Percentiles rank a stretch among this genome's conserved stretches.
Evolutionary conservation across 2,113 vertebrate genomes (phyloP).

Genomic region (Monopterus albus): DNA sequence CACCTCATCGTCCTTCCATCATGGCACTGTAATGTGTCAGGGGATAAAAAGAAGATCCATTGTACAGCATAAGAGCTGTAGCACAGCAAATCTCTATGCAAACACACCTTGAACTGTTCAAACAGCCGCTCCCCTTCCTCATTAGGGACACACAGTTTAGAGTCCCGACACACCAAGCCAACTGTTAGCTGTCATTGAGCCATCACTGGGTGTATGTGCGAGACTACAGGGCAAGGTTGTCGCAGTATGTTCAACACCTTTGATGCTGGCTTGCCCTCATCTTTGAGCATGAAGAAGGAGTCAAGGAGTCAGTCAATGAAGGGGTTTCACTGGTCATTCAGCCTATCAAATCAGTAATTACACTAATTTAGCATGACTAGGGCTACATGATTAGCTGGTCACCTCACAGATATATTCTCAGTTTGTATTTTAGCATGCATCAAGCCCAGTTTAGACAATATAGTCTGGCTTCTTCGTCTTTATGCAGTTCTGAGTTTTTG

Average conservation of each 20-base stretch:
- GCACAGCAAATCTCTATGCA: slow-evolving; percentile 5
- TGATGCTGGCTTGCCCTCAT: slow-evolving; percentile 16
- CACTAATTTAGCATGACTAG: background rate
- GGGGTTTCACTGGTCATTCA: too few relatives aligned
- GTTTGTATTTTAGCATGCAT: background rate
- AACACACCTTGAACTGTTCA: slow-evolving; percentile 12
- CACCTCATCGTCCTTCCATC: background rate
- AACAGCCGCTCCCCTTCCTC: slow-evolving; percentile 3
- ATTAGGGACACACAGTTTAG: background rate
- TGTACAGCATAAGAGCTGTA: slow-evolving; percentile 1
- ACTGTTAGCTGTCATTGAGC: slow-evolving; percentile 9
- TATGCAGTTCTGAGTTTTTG: background rate
- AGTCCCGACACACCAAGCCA: background rate
- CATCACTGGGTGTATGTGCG: background rate
- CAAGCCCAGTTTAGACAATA: background rate
- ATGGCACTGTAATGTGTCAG: background rate
- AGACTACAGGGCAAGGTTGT: background rate
- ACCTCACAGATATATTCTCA: background rate
- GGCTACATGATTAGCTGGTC: background rate
- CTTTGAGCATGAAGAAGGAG: slow-evolving; percentile 28
- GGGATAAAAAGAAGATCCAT: background rate
- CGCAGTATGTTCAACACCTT: slow-evolving; percentile 14
- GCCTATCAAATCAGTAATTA: too few relatives aligned
- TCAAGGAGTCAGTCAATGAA: slow-evolving; percentile 14
- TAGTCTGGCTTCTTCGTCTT: background rate